Base-by-base conservation (phyloP, 2,113 vertebrate genomes). In the Hippolais icterina region DNA sequence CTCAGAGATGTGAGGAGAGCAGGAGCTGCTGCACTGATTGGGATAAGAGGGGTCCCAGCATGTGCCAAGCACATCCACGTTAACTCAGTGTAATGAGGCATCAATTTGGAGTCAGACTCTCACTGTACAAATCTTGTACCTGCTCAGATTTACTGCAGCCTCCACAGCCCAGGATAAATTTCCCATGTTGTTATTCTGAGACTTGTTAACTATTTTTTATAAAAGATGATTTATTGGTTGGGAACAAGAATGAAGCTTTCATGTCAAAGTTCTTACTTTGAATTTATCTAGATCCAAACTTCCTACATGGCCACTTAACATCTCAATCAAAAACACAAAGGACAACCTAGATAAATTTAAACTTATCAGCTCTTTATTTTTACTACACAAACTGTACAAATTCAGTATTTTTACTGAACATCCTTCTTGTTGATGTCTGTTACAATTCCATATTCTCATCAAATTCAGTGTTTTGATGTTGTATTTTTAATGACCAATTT, bases 11-110 rank as follows among this genome's bases (percentile, higher is more conserved):
- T 64, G 44, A 90, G 92, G 81, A 94, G 91, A 31, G 49, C 84
- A 89, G 89, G 96, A 97, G 97, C 95, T 92, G 86, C 92, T 77
- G 85, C 87, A 78, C 93, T 97, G 95, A 97, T 96, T 97, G 96
- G 93, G 94, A 97, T 97, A 83, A 96, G 95, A 95, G 94, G 95
- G 90, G 92, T 95, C 96, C 98, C 91, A 76, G 93, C 94, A 49
- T 87, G 89, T 90, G 86, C 49, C 92, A 95, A 97, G 93, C 96
- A 95, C 96, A 91, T 96, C 91, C 89, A 85, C 39, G 69, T 90
- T 95, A 97, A 94, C 92, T 96, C 96, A 25, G 75, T 72, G 93
- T 98, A 98, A 97, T 94, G 96, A 98, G 97, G 66, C 87, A 61
- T 74, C 86, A 63, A 29, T 96, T 71, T 70, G 76, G 71, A 90